Base-by-base conservation (phyloP, 2,888 invertebrate species). In the Eilema depressum region DNA sequence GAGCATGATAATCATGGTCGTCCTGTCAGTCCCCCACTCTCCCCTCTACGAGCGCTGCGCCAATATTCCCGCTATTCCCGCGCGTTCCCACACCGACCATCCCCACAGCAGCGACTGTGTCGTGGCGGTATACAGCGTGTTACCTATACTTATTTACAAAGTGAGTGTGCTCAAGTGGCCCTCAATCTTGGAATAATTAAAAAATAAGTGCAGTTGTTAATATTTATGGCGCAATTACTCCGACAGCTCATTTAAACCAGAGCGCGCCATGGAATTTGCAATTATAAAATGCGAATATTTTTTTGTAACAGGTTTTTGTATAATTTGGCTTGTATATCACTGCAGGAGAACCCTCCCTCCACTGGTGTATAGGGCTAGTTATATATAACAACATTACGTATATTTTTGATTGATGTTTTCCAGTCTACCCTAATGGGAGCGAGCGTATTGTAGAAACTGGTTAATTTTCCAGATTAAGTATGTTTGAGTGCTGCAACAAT, bases 1-100 rank as follows among this genome's bases (percentile, higher is more conserved):
- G 17, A 23, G 56, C 57, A 57, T 17, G 57, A 57, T 66, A 57
- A 66, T 65, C 53, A 30, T 65, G n/a, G 28, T 53, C 64, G 30
- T 53, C 53, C 8, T 64, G 53, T 53, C 20, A n/a, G n/a, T 28
- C 25, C 28, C 53, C 64, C 53, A 11, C 12, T 3, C 53, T 28
- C 41, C 17, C 17, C 41, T 14, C 41, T 14, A 14, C 17, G 4
- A 14, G 11, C 4, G 41, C 4, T 41, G 41, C 14, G 33, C 1
- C 37, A 14, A 20, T 20, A 47, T 41, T 3, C 41, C 17, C 41
- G 41, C 41, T 41, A 17, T 41, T 41, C 41, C 47, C 47, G 33
- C 47, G 30, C 61, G 23, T 23, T 25, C 33, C 62, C 23, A 23
- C 37, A n/a, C 23, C 25, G 1, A 1, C 25, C 14, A 25, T 25